Conservation (phyloP, 30 jellyfish, hydroid and myxozoan species). For the Sanderia malayensis region DNA sequence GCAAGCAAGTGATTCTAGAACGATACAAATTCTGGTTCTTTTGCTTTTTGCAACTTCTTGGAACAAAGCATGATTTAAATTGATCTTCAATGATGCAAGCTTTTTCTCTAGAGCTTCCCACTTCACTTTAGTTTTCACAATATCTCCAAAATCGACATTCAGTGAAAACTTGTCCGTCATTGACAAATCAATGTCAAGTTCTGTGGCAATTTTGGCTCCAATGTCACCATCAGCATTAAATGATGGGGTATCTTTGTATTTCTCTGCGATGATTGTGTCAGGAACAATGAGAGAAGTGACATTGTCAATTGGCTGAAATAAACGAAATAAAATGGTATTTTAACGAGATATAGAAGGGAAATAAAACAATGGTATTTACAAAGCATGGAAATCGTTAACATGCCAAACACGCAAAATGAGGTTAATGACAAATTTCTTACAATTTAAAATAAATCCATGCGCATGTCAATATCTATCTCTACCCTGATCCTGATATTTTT, state of each 20-base stretch:
- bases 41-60: constrained; percentile 40
- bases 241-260: constrained; percentile 78
- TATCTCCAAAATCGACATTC: constrained; percentile 66
- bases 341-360: background rate
- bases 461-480: too few relatives aligned
- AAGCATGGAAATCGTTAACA: background rate
- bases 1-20: constrained; percentile 78
- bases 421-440: too few relatives aligned
- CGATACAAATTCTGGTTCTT: constrained; percentile 74
- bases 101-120: constrained; percentile 79
- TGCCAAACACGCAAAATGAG: too few relatives aligned
- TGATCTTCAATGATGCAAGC: constrained; percentile 31
- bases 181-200: constrained; percentile 66
- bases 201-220: constrained; percentile 91
- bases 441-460: too few relatives aligned
- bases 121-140: constrained; percentile 72
- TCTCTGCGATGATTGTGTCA: constrained; percentile 34
- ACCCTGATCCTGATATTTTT: too few relatives aligned
- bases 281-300: constrained; percentile 14
- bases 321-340: background rate
- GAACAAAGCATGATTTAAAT: constrained; percentile 54
- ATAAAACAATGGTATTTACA: background rate
- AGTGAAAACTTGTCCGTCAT: constrained; percentile 62
- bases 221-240: constrained; percentile 79
- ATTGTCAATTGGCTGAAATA: constrained; percentile 33